Percentiles rank a stretch among this genome's conserved stretches.
Evolutionary conservation across 1,140 invertebrate species (phyloP).

Genomic region (Callitettix versicolor): DNA sequence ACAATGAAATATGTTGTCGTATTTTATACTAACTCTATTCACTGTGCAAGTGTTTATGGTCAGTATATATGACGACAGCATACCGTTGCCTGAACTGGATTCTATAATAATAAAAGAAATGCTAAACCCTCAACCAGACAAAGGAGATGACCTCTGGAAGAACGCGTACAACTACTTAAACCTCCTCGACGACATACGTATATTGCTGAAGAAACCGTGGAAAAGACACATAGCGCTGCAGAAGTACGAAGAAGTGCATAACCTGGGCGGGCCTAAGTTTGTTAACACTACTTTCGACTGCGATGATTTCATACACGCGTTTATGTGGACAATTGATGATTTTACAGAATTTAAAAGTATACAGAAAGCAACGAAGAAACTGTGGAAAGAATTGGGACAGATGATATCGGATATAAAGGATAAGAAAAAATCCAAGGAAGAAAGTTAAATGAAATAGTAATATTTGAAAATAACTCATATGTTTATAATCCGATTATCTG

Average conservation of each 20-base stretch:
- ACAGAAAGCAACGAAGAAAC: neutral
- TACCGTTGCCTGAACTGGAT: neutral
- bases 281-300: neutral
- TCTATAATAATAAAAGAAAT: slow-evolving; percentile 1
- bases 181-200: slow-evolving; percentile 1
- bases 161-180: slow-evolving; percentile 6
- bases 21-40: no score
- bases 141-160: neutral
- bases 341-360: neutral
- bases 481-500: no score
- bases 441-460: no score
- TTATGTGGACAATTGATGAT: neutral
- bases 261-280: neutral
- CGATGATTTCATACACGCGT: neutral
- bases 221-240: no score
- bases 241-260: no score
- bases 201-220: neutral
- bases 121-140: neutral
- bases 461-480: no score
- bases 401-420: no score
- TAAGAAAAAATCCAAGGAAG: no score
- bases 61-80: slow-evolving; percentile 5
- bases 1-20: no score
- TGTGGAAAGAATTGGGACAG: neutral
- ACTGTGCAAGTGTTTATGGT: no score